Base-by-base conservation (phyloP, 1,140 invertebrate species). In the Gyrodactylus salaris region DNA sequence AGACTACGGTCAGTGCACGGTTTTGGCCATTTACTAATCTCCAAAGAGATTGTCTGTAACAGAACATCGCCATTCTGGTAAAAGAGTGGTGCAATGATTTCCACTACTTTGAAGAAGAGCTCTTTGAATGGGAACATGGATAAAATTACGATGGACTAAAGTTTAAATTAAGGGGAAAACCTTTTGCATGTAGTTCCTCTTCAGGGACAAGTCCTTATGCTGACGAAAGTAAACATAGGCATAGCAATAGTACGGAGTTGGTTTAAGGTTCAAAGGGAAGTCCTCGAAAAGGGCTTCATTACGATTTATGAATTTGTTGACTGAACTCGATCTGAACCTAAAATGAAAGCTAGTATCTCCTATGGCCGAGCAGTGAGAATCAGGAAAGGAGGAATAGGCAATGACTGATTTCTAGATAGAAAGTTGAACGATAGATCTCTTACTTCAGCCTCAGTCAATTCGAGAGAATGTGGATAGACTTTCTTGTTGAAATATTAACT, bases 221-320 rank as follows among this genome's bases (percentile, higher is more conserved):
- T 96, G 93, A 76, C 94, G 85, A 81, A 98, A 99, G 82, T 95
- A 96, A 7, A 97, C 93, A 83, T 89, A 98, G 70, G 93, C 94
- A 86, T 89, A 95, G 76, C 79, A 80, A 76, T 80, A 78, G n/a
- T 79, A 78, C 75, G 77, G 76, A 74, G 82, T 81, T 75, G 77
- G 77, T 78, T 82, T 76, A 7, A 27, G 70, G 26, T 54, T 54
- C 7, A 54, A 16, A 54, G 34, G 34, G 34, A 54, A 54, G n/a
- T 54, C 7, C n/a, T 54, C n/a, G 34, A 16, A n/a, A 54, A 16
- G n/a, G n/a, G n/a, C n/a, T 16, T 54, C 34, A 54, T 54, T 16
- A 54, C 34, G 7, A n/a, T 54, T 54, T 7, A 54, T 54, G 34
- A 54, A 54, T 54, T 54, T 54, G n/a, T 54, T 54, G n/a, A 54